Conservation (phyloP, 30 jellyfish, hydroid and myxozoan species). For the Cassiopea andromeda region DNA sequence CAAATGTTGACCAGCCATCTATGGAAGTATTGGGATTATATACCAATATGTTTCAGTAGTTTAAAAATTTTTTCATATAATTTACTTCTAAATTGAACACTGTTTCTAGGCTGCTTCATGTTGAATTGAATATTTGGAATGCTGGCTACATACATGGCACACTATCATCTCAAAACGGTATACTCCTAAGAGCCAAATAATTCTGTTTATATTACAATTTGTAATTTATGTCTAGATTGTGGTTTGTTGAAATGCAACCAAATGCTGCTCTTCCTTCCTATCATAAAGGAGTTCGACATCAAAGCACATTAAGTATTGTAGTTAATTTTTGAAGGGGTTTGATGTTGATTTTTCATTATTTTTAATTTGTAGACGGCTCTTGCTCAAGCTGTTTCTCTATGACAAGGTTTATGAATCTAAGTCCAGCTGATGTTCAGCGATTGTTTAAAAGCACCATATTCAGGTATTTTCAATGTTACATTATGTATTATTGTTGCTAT, state of each 20-base stretch:
- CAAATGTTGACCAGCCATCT: no score
- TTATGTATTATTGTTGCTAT: not conserved
- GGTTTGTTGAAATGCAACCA: no score
- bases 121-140: constrained; percentile 27
- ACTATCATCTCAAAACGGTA: constrained; percentile 22
- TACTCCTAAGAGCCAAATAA: not conserved
- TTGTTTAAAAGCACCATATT: constrained; percentile 31
- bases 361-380: constrained; percentile 30
- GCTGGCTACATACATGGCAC: constrained; percentile 27
- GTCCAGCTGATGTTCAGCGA: constrained; percentile 59
- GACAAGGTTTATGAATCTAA: constrained; percentile 56
- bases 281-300: no score
- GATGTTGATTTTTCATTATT: not conserved
- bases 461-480: constrained; percentile 14
- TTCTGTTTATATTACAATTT: no score
- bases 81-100: not conserved
- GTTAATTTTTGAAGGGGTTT: no score
- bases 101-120: constrained; percentile 27
- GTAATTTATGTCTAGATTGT: no score
- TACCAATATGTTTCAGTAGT: no score
- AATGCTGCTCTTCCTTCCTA: no score
- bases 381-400: constrained; percentile 65
- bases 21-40: no score
- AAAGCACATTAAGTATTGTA: no score
- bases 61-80: no score